phyloP scores from a whole-genome alignment of 2,113 vertebrate species.

The Pituophis catenifer region DNA sequence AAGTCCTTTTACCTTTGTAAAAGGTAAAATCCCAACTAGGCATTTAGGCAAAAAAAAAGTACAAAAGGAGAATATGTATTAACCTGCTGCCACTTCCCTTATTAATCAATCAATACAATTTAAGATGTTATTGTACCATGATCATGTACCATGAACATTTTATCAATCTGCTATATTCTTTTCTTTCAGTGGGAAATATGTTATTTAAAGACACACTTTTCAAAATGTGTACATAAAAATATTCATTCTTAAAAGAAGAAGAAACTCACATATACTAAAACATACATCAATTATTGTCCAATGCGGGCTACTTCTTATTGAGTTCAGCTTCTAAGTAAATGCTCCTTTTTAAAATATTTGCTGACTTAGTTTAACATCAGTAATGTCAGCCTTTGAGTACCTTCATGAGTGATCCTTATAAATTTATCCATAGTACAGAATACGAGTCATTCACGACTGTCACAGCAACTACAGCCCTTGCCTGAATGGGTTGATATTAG shows the following conservation, averaged over 20 bases:
- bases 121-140: neutral
- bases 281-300: neutral
- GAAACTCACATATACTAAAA: neutral
- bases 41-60: neutral
- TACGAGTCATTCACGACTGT: no score
- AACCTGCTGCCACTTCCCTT: neutral
- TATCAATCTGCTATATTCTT: neutral
- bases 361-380: neutral
- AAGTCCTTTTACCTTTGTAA: neutral
- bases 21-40: neutral
- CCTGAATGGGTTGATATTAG: neutral
- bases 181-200: neutral
- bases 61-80: neutral
- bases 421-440: neutral
- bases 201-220: neutral
- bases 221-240: neutral
- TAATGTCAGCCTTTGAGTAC: neutral
- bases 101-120: neutral
- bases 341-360: neutral
- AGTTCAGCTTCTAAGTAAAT: conserved; percentile 6
- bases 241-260: neutral
- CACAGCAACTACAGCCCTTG: neutral
- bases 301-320: neutral
- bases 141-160: neutral
- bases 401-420: neutral